Evolutionary conservation across 2,888 invertebrate genomes (phyloP).

Genomic region (Metalampra italica): DNA sequence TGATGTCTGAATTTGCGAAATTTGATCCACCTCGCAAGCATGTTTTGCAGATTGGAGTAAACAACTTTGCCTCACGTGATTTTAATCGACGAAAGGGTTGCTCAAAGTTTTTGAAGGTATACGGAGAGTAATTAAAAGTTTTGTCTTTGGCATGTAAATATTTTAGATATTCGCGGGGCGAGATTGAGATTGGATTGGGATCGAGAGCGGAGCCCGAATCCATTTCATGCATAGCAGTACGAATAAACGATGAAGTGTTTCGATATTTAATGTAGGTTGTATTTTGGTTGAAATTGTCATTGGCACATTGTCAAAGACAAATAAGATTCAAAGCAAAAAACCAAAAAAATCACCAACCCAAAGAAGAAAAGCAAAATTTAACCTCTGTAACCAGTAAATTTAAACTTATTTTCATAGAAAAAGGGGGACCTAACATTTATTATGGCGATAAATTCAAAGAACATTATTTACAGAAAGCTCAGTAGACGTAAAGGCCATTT

Average conservation of each 20-base stretch:
- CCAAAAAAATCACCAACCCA: constrained; percentile 25
- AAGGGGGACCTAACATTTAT: constrained; percentile 71
- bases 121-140: constrained; percentile 34
- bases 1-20: constrained; percentile 5
- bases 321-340: constrained; percentile 1
- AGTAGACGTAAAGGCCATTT: constrained; percentile 71
- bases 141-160: constrained; percentile 32
- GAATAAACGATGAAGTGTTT: too few species aligned
- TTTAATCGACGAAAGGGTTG: constrained; percentile 28
- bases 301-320: too few species aligned
- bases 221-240: neutral
- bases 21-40: constrained; percentile 2
- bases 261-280: too few species aligned
- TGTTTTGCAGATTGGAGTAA: constrained; percentile 13
- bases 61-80: constrained; percentile 27
- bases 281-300: too few species aligned
- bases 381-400: constrained; percentile 56
- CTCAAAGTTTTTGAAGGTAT: constrained; percentile 23
- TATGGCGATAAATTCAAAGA: constrained; percentile 72
- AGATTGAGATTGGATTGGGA: neutral
- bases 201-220: neutral
- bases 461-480: constrained; percentile 76
- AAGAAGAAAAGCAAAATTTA: constrained; percentile 39
- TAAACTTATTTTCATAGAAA: constrained; percentile 73
- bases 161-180: constrained; percentile 16